Conservation (phyloP, 2,888 invertebrate species). For the Cheilosia impressa region DNA sequence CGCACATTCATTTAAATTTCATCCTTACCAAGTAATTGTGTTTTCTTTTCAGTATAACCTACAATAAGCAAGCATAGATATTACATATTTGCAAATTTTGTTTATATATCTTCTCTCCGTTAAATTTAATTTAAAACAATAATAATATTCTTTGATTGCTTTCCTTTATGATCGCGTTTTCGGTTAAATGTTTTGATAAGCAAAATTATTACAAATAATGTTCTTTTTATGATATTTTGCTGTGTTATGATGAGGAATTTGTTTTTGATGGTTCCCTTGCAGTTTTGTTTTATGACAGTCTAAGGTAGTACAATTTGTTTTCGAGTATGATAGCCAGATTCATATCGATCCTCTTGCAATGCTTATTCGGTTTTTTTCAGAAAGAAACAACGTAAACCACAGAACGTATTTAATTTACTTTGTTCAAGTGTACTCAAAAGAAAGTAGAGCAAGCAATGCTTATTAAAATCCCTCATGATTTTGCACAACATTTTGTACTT, state of each 20-base stretch:
- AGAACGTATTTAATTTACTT: too few relatives aligned
- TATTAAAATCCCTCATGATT: too few relatives aligned
- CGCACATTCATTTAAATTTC: slow-evolving; percentile 65
- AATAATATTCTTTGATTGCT: slow-evolving; percentile 13
- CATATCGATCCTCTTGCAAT: too few relatives aligned
- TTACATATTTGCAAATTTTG: slow-evolving; percentile 1
- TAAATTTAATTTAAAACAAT: background rate
- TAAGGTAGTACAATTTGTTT: background rate
- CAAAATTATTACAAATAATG: background rate
- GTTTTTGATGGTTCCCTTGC: background rate
- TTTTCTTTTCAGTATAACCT: slow-evolving; percentile 19
- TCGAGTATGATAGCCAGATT: too few relatives aligned
- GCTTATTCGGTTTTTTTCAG: too few relatives aligned
- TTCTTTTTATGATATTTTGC: background rate
- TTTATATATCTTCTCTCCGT: slow-evolving; percentile 11
- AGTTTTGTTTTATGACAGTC: slow-evolving; percentile 7
- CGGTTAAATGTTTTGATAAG: background rate
- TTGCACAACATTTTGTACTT: too few relatives aligned
- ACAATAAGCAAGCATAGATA: slow-evolving; percentile 35
- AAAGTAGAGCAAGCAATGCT: too few relatives aligned
- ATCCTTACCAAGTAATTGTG: slow-evolving; percentile 23
- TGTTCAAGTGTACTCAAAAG: too few relatives aligned
- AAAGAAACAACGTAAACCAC: too few relatives aligned
- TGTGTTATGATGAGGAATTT: slow-evolving; percentile 8
- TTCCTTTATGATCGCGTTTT: background rate